These are phyloP conservation scores for Ptilonorhynchus violaceus DNA, from an alignment of 2,113 vertebrate genomes.

Conservation along the genomic window DNA sequence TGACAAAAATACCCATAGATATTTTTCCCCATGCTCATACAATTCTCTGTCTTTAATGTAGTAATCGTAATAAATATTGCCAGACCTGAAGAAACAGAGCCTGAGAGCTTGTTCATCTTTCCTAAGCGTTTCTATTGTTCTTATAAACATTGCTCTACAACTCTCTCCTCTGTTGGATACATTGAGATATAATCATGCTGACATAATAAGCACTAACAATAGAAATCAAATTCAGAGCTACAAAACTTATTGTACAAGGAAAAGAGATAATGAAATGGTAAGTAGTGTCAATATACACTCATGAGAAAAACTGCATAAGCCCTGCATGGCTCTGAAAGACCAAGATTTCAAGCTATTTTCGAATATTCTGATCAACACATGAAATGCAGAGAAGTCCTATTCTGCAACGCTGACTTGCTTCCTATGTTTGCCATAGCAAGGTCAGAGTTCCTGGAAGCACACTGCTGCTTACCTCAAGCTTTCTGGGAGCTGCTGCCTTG, in stretches of 20 bases:
- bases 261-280: background rate
- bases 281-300: background rate
- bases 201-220: background rate
- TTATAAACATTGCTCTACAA: background rate
- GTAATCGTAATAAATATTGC: background rate
- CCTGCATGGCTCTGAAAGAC: background rate
- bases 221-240: background rate
- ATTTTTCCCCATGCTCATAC: background rate
- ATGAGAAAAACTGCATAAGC: background rate
- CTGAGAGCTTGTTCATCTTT: background rate
- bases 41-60: background rate
- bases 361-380: background rate
- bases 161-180: background rate
- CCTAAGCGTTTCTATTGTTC: background rate
- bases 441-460: background rate
- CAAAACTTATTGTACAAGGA: background rate
- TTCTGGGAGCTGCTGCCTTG: background rate
- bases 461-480: background rate
- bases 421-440: background rate
- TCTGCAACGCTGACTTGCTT: background rate
- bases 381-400: background rate
- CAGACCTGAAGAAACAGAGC: background rate
- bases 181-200: background rate
- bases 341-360: background rate
- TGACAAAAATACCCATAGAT: background rate